A percentile compares a stretch with the other conserved stretches of the same genome.
phyloP scores from a whole-genome alignment of 2,797 vertebrate species.

The Acomys russatus region DNA sequence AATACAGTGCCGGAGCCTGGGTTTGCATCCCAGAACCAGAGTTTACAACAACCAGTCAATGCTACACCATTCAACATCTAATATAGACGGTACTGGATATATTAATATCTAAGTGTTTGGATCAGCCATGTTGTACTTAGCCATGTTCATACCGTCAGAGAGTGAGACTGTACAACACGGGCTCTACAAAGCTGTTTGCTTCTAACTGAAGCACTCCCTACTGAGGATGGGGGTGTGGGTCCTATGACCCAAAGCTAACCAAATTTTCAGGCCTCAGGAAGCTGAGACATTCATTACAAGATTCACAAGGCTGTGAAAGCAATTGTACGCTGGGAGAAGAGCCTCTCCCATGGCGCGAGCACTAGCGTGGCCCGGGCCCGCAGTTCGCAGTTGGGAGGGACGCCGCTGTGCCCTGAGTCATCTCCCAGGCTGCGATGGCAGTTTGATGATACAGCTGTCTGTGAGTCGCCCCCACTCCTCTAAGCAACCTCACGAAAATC shows the following conservation, averaged over 20 bases:
- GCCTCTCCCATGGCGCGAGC: background rate
- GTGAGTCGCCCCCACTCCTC: background rate
- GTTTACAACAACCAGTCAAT: background rate
- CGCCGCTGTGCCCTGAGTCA: background rate
- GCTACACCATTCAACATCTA: background rate
- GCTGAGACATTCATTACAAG: background rate
- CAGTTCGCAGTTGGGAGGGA: too few relatives aligned
- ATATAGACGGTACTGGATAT: too few relatives aligned
- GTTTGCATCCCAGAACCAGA: conserved; percentile 8
- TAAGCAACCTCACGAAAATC: background rate
- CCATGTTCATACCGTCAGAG: conserved; percentile 3
- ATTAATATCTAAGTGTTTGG: background rate
- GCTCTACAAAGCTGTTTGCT: background rate
- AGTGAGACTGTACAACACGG: background rate
- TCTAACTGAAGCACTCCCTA: background rate
- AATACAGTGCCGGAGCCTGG: background rate
- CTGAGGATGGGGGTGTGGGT: too few relatives aligned
- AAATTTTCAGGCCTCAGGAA: background rate
- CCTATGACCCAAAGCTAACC: background rate
- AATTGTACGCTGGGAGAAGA: background rate
- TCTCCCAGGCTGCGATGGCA: background rate
- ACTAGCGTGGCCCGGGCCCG: too few relatives aligned
- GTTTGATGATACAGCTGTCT: background rate
- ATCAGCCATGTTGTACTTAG: background rate
- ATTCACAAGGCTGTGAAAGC: background rate